Evolutionary conservation across 2,888 invertebrate genomes (phyloP).

Genomic region (Eilema caniola): DNA sequence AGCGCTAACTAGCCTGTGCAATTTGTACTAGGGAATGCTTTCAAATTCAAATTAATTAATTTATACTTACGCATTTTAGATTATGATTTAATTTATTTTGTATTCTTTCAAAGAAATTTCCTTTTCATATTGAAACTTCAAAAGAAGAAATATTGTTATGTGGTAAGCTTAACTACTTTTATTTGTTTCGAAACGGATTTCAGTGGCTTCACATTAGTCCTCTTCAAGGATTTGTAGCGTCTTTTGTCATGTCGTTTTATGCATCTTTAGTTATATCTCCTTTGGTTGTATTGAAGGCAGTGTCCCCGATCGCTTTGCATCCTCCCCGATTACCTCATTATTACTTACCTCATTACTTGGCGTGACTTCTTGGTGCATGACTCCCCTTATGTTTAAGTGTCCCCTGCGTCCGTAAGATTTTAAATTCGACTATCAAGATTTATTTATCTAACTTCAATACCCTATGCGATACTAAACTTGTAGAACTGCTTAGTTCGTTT

Average conservation of each 20-base stretch:
- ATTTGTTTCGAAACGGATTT: constrained; percentile 63
- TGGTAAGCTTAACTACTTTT: constrained; percentile 74
- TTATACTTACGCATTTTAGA: constrained; percentile 68
- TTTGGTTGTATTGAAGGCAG: constrained; percentile 86
- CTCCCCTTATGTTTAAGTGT: constrained; percentile 74
- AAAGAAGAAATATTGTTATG: constrained; percentile 69
- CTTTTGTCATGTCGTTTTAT: constrained; percentile 76
- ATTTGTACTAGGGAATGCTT: constrained; percentile 72
- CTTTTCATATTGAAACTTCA: constrained; percentile 65
- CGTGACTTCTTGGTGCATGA: constrained; percentile 88
- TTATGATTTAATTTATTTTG: constrained; percentile 64
- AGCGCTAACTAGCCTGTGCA: constrained; percentile 68
- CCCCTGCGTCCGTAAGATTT: constrained; percentile 62
- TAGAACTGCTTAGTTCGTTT: constrained; percentile 80
- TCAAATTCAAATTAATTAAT: constrained; percentile 54
- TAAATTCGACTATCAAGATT: constrained; percentile 56
- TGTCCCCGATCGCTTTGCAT: constrained; percentile 87
- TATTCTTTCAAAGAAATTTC: constrained; percentile 62
- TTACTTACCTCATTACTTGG: constrained; percentile 68
- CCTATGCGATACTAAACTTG: constrained; percentile 67
- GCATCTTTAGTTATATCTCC: constrained; percentile 76
- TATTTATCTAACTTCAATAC: constrained; percentile 62
- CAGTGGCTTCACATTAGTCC: constrained; percentile 72
- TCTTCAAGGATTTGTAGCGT: constrained; percentile 69
- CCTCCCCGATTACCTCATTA: constrained; percentile 77